Percentiles rank a stretch among this genome's conserved stretches.
Conservation (phyloP, 2,797 vertebrate species). For the Rhinophrynus dorsalis region DNA sequence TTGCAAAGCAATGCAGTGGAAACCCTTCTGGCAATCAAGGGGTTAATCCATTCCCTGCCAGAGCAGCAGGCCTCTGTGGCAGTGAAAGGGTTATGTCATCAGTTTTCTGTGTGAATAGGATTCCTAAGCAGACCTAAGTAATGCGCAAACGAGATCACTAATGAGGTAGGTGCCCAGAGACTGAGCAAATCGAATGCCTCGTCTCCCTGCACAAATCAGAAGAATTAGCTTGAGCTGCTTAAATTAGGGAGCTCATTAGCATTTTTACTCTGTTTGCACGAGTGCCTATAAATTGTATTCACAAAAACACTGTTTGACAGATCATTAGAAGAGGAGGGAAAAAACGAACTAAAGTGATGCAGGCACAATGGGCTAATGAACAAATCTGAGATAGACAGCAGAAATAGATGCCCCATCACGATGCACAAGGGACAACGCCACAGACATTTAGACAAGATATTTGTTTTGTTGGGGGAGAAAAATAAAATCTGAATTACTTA, state of each 20-base stretch:
- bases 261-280: background rate
- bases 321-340: constrained; percentile 30
- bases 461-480: background rate
- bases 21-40: no score
- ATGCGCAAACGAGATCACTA: constrained; percentile 1
- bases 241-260: constrained; percentile 21
- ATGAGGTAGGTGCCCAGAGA: constrained; percentile 13
- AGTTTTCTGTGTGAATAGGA: background rate
- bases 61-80: background rate
- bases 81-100: background rate
- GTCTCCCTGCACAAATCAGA: background rate
- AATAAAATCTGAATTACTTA: background rate
- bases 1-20: no score
- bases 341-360: background rate
- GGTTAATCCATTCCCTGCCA: no score
- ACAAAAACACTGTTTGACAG: constrained; percentile 26
- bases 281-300: background rate
- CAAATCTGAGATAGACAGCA: background rate
- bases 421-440: background rate
- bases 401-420: background rate
- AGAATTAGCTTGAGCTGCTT: background rate
- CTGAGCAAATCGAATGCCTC: background rate
- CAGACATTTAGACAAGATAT: background rate
- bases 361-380: constrained; percentile 15
- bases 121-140: background rate